phyloP scores from a whole-genome alignment of 2,113 vertebrate genomes.

The Delphinus delphis region DNA sequence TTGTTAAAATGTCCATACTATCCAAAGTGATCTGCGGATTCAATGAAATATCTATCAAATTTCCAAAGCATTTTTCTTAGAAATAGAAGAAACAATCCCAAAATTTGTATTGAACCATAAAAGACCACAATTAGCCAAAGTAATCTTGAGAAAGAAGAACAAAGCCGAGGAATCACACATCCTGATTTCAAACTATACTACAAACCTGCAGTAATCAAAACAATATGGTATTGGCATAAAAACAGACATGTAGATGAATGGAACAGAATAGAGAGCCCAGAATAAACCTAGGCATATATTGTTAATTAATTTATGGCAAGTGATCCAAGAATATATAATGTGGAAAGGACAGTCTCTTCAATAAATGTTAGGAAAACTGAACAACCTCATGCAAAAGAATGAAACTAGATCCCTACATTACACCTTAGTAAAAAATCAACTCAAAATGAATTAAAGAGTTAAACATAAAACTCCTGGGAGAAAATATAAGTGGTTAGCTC shows the following conservation, averaged over 20 bases:
- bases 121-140: background rate
- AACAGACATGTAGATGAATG: background rate
- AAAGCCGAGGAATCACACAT: background rate
- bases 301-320: background rate
- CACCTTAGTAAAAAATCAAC: background rate
- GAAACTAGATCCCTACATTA: background rate
- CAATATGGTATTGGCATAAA: background rate
- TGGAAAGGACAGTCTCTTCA: background rate
- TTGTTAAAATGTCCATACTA: too few species aligned
- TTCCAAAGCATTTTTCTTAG: background rate
- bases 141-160: background rate
- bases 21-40: background rate
- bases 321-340: background rate
- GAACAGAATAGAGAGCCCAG: background rate
- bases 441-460: background rate
- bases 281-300: background rate
- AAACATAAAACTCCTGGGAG: background rate
- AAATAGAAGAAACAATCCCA: background rate
- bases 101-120: background rate
- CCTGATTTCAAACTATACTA: background rate
- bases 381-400: background rate
- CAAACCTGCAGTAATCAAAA: background rate
- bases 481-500: background rate
- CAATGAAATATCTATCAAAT: background rate
- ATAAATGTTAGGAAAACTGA: background rate